These are phyloP conservation scores for Pollenia griseotomentosa DNA, from an alignment of 2,888 invertebrate species.

Conservation along the genomic window DNA sequence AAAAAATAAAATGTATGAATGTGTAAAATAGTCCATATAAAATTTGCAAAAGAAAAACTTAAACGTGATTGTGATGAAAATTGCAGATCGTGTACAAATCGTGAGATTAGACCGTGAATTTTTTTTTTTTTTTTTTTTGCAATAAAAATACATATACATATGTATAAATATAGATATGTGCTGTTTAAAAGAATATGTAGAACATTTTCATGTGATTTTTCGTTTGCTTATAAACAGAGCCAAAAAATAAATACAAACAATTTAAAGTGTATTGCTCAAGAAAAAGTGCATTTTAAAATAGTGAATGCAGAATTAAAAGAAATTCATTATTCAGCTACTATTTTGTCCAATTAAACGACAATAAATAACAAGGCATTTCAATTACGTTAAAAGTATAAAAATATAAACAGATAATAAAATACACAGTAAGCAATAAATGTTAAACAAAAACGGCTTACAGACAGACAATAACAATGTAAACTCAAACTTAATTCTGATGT, in stretches of 20 bases:
- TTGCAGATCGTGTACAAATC: slow-evolving; percentile 66
- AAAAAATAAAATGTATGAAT: slow-evolving; percentile 38
- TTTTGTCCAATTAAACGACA: slow-evolving; percentile 21
- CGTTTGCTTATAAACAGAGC: slow-evolving; percentile 40
- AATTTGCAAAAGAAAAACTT: slow-evolving; percentile 55
- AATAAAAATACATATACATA: slow-evolving; percentile 34
- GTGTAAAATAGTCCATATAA: not conserved
- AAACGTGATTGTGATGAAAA: slow-evolving; percentile 69
- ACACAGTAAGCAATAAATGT: slow-evolving; percentile 55
- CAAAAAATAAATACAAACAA: slow-evolving; percentile 24
- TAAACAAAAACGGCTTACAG: not conserved
- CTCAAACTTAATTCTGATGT: not conserved
- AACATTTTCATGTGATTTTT: slow-evolving; percentile 53
- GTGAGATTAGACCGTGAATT: slow-evolving; percentile 68
- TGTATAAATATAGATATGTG: slow-evolving; percentile 23
- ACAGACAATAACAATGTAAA: not conserved
- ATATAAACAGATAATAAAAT: slow-evolving; percentile 32
- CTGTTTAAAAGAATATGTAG: slow-evolving; percentile 51
- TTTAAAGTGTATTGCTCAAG: slow-evolving; percentile 3
- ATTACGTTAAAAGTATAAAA: slow-evolving; percentile 1
- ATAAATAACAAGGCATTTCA: slow-evolving; percentile 35
- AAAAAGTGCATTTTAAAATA: slow-evolving; percentile 38
- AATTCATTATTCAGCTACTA: slow-evolving; percentile 52
- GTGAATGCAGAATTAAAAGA: slow-evolving; percentile 19
- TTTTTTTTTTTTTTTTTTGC: slow-evolving; percentile 39